These are phyloP conservation scores for Hecatera dysodea DNA, from an alignment of 2,888 invertebrate species.

Conservation along the genomic window DNA sequence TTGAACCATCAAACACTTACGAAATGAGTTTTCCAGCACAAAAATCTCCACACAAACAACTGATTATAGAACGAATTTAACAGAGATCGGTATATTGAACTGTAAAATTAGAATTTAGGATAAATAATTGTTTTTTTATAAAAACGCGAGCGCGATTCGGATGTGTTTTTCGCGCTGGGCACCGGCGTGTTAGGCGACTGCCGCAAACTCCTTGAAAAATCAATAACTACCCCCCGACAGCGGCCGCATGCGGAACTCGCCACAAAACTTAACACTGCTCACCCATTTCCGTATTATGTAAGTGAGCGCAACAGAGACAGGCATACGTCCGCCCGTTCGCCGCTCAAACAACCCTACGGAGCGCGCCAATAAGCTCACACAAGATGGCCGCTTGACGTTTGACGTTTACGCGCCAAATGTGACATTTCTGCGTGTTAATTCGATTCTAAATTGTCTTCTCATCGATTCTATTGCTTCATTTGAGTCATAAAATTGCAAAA, in stretches of 20 bases:
- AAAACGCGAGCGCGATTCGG: slow-evolving; percentile 85
- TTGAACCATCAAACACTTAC: slow-evolving; percentile 79
- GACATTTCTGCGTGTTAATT: slow-evolving; percentile 83
- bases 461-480: slow-evolving; percentile 84
- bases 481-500: slow-evolving; percentile 70
- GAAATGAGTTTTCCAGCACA: slow-evolving; percentile 83
- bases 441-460: slow-evolving; percentile 76
- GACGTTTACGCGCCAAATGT: slow-evolving; percentile 89
- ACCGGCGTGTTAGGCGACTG: slow-evolving; percentile 88
- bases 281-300: slow-evolving; percentile 89
- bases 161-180: slow-evolving; percentile 88
- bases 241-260: slow-evolving; percentile 88
- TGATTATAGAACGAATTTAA: slow-evolving; percentile 62
- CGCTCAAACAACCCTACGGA: slow-evolving; percentile 78
- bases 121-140: slow-evolving; percentile 77
- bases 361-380: slow-evolving; percentile 79
- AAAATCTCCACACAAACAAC: slow-evolving; percentile 78
- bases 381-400: slow-evolving; percentile 87
- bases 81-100: slow-evolving; percentile 46
- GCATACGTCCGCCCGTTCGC: slow-evolving; percentile 72
- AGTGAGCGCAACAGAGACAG: slow-evolving; percentile 80
- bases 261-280: slow-evolving; percentile 84
- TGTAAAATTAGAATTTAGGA: slow-evolving; percentile 71
- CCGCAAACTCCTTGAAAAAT: slow-evolving; percentile 89
- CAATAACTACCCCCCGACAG: slow-evolving; percentile 86